Conservation (phyloP, 2,113 vertebrate species). For the Cyprinodon tularosa region DNA sequence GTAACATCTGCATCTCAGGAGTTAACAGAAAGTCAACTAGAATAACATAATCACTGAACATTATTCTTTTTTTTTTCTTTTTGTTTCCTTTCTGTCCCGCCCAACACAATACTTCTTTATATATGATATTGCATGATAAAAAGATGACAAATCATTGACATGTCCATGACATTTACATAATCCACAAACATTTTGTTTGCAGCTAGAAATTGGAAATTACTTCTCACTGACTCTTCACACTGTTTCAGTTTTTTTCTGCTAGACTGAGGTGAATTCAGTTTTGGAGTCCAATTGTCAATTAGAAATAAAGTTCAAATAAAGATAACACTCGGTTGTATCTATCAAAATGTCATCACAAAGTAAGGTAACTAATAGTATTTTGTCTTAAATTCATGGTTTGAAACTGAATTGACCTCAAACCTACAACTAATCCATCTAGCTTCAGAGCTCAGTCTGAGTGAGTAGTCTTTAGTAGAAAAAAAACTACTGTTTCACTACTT, state of each 20-base stretch:
- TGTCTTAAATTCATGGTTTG: constrained; percentile 13
- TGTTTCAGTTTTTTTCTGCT: constrained; percentile 32
- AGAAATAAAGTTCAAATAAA: constrained; percentile 7
- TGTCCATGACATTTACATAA: constrained; percentile 70
- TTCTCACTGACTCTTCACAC: constrained; percentile 51
- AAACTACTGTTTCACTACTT: constrained; percentile 73
- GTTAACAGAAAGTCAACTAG: constrained; percentile 67
- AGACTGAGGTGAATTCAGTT: constrained; percentile 63
- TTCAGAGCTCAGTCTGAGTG: constrained; percentile 62
- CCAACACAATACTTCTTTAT: constrained; percentile 59
- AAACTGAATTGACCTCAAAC: constrained; percentile 67
- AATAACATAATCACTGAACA: constrained; percentile 65
- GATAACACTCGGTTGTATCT: neutral
- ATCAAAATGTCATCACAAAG: constrained; percentile 47
- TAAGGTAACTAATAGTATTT: constrained; percentile 22
- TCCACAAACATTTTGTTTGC: constrained; percentile 54
- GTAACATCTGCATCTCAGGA: constrained; percentile 66
- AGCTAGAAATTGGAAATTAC: constrained; percentile 41
- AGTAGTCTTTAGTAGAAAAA: constrained; percentile 72
- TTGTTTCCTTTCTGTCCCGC: constrained; percentile 19
- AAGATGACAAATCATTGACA: constrained; percentile 67
- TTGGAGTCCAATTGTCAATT: constrained; percentile 28
- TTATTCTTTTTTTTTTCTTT: constrained; percentile 30
- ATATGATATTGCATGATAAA: constrained; percentile 75
- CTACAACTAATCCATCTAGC: constrained; percentile 39